Base-by-base conservation (phyloP, 2,888 invertebrate species). In the Alentia gelatinosa region DNA sequence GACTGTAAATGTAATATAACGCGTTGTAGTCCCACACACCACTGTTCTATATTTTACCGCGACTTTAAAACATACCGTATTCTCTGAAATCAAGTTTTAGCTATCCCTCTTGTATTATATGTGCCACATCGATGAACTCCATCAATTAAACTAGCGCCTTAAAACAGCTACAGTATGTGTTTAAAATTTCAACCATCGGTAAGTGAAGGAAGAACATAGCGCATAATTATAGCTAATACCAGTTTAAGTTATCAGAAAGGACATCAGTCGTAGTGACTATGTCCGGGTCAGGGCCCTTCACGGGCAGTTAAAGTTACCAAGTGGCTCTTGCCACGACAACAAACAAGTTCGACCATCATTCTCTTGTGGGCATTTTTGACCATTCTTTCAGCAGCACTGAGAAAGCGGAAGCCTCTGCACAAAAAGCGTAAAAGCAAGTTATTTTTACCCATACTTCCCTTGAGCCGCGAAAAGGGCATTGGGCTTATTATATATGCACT, bases 341-440 rank as follows among this genome's bases (percentile, higher is more conserved):
- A 42, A 42, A 47, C 30, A 86, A 86, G 86, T 86, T 86, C 86
- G 79, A 90, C 42, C 86, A 68, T 84, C 68, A 88, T 88, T 75
- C 90, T 90, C 75, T 91, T 91, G 40, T 90, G 86, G 88, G 91
- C 42, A 74, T 90, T 75, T 92, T 90, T 88, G 90, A 68, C 47
- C 89, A 40, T 90, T 90, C 75, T 91, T 91, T 92, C 91, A 92
- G 90, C 92, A 92, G 92, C 91, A 40, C 91, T 92, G 30, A 74
- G 39, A 47, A 42, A 90, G 89, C 84, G 42, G 92, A 84, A 63
- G 84, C 92, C 92, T 35, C 40, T 89, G 83, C 92, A 89, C 84
- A 91, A 92, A 92, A 92, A 91, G 90, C 92, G 92, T 91, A 92
- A 92, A 92, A 92, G 92, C 92, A 92, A 92, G 92, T 92, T 90